Conservation (phyloP, 2,888 invertebrate species). For the Sialis lutaria region DNA sequence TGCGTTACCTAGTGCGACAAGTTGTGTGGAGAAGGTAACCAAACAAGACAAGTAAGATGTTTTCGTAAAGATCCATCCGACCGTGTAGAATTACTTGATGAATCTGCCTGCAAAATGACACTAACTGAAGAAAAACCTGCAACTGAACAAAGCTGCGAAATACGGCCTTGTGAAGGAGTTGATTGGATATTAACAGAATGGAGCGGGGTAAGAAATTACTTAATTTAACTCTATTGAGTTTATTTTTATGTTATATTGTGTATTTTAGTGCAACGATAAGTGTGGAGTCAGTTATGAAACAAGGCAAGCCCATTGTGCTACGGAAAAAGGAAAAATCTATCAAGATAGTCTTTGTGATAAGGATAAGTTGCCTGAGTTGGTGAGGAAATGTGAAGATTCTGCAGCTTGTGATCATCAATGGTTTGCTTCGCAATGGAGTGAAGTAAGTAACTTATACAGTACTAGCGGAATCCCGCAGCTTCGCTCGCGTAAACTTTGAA, state of each 20-base stretch:
- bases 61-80: slow-evolving; percentile 42
- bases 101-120: slow-evolving; percentile 34
- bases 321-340: slow-evolving; percentile 47
- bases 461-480: too few relatives aligned
- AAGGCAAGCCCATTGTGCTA: slow-evolving; percentile 54
- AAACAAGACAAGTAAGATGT: slow-evolving; percentile 66
- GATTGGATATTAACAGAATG: slow-evolving; percentile 82
- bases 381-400: slow-evolving; percentile 43
- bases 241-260: background rate
- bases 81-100: slow-evolving; percentile 46
- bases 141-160: slow-evolving; percentile 47
- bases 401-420: slow-evolving; percentile 56
- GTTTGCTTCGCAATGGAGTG: slow-evolving; percentile 88
- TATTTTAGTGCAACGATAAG: slow-evolving; percentile 49
- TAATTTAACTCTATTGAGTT: background rate
- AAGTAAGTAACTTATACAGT: too few relatives aligned
- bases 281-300: slow-evolving; percentile 63
- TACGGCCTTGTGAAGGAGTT: slow-evolving; percentile 76
- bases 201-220: slow-evolving; percentile 54
- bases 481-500: too few relatives aligned
- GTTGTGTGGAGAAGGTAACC: slow-evolving; percentile 78
- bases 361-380: slow-evolving; percentile 41
- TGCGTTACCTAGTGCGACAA: slow-evolving; percentile 51
- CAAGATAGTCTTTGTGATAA: slow-evolving; percentile 50
- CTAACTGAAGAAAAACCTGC: slow-evolving; percentile 44